Percentiles rank a stretch among this genome's conserved stretches.
Evolutionary conservation across 2,113 vertebrate genomes (phyloP).

Genomic region (Heterotilapia buettikoferi): DNA sequence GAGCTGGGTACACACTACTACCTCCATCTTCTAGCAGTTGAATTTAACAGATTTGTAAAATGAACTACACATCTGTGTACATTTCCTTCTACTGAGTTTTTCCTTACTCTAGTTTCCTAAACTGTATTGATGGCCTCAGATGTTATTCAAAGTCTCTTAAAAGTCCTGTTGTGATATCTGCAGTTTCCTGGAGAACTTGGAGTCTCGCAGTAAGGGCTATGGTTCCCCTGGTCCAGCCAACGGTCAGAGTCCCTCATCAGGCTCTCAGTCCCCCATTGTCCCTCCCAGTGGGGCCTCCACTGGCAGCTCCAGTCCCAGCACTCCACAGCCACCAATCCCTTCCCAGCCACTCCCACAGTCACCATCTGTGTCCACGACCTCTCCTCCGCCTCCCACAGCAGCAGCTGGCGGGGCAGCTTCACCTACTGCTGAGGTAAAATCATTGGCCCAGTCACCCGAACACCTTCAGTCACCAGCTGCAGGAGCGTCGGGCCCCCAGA

Average conservation of each 20-base stretch:
- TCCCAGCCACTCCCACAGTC: slow-evolving; percentile 37
- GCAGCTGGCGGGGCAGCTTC: slow-evolving; percentile 9
- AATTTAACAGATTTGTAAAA: not conserved
- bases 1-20: not conserved
- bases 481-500: slow-evolving; percentile 42
- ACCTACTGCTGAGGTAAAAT: slow-evolving; percentile 31
- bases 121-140: not conserved
- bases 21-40: not conserved
- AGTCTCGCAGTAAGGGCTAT: slow-evolving; percentile 80
- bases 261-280: slow-evolving; percentile 88
- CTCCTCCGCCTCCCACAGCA: not conserved
- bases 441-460: slow-evolving; percentile 41
- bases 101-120: not conserved
- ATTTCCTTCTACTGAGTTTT: not conserved
- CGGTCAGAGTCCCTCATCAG: slow-evolving; percentile 88
- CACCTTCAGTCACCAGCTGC: slow-evolving; percentile 24
- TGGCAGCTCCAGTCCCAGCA: slow-evolving; percentile 86
- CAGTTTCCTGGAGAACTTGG: slow-evolving; percentile 94
- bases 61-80: not conserved
- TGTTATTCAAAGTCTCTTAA: not conserved
- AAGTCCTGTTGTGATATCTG: not conserved
- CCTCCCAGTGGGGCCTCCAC: slow-evolving; percentile 79
- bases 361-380: slow-evolving; percentile 38
- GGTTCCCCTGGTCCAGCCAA: slow-evolving; percentile 76
- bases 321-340: slow-evolving; percentile 73